These are phyloP conservation scores for Rhopalosiphum nymphaeae DNA, from an alignment of 2,888 invertebrate species.

Conservation along the genomic window DNA sequence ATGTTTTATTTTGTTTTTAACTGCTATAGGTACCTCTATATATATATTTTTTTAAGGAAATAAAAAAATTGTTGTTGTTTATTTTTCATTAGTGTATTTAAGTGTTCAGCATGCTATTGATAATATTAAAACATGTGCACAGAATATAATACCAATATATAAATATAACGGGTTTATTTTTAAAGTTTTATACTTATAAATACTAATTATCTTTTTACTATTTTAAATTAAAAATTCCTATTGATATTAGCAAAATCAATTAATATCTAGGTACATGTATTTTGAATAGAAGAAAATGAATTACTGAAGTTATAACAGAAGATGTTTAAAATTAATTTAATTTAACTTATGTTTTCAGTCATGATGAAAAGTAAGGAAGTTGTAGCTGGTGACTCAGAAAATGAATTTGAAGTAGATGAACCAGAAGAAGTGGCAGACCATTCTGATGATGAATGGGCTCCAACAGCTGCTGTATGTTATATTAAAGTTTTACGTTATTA, in stretches of 20 bases:
- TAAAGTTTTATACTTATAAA: background rate
- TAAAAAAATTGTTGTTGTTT: no score
- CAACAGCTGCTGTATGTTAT: conserved; percentile 69
- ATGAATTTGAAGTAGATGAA: conserved; percentile 70
- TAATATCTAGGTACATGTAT: background rate
- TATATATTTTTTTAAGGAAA: no score
- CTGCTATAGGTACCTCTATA: no score
- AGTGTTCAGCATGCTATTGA: no score
- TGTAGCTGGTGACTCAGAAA: conserved; percentile 67
- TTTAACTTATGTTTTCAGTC: conserved; percentile 15
- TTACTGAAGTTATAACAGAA: background rate
- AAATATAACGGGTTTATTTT: background rate
- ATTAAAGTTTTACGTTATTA: background rate
- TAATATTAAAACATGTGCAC: background rate
- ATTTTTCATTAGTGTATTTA: no score
- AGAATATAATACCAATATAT: background rate
- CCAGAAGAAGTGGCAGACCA: conserved; percentile 71
- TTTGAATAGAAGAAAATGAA: background rate
- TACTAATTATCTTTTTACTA: background rate
- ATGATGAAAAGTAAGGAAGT: conserved; percentile 59
- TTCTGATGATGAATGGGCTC: conserved; percentile 72
- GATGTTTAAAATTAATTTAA: background rate
- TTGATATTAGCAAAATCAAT: background rate
- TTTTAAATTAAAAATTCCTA: background rate
- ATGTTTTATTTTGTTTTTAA: no score